Evolutionary conservation across 2,888 invertebrate genomes (phyloP), one percentile per base, ranked within the genome.

Genomic region (Clanis bilineata): DNA sequence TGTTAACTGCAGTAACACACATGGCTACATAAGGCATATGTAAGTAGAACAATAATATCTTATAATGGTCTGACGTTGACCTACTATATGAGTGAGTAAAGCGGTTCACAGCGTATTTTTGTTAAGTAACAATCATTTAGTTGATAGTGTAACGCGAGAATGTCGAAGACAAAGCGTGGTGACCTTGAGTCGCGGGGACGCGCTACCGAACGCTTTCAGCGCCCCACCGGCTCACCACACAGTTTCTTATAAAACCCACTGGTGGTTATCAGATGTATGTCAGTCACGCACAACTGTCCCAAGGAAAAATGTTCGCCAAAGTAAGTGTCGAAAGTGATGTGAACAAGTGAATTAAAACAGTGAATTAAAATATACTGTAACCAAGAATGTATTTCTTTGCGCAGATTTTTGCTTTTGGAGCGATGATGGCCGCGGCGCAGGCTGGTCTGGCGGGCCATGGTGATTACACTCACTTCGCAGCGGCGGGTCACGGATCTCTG

Each of bases 221-320:
- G 85, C 90, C 88, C 88, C 90, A 88, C 91, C 89, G 88, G 76
- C 75, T 74, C 70, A 73, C 63, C 79, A 64, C 77, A 72, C 70
- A 73, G 80, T 81, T 84, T 88, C 87, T 89, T 92, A 92, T 91
- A 92, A 91, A 92, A 91, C 85, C 85, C 83, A 86, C 81, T 69
- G 80, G 72, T 75, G 74, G 68, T 81, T 80, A 85, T 84, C 87
- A 82, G 77, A 82, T 80, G 82, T 83, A 86, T 86, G 85, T 86
- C 86, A 92, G 88, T 89, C 84, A 88, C 85, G 80, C 81, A 85
- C 80, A 74, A 80, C 78, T 76, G 83, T 78, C 79, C 82, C 79
- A 77, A 80, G 77, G 75, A 80, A 83, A 85, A 88, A 91, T 91
- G 91, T 88, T 90, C 74, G 68, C 86, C 65, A 88, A 88, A 88